Conservation (phyloP, 2,797 vertebrate genomes). For the Streptopelia turtur region DNA sequence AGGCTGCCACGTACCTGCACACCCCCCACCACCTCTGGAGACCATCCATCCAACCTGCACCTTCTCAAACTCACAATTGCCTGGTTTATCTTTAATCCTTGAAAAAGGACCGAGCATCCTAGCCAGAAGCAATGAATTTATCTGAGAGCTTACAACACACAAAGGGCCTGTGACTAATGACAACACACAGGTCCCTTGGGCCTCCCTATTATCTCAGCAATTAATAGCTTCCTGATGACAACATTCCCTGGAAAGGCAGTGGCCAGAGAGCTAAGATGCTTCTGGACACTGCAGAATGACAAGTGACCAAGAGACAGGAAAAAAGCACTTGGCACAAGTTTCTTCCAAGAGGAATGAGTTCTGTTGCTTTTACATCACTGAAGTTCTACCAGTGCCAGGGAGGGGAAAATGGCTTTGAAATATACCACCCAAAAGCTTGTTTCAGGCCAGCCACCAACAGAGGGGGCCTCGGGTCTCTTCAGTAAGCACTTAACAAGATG, state of each 20-base stretch:
- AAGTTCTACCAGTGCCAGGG: neutral
- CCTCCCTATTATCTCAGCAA: neutral
- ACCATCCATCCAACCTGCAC: neutral
- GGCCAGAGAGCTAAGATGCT: neutral
- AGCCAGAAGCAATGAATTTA: neutral
- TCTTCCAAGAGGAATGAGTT: neutral
- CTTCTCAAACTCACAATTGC: neutral
- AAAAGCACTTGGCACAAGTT: neutral
- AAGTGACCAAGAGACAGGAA: neutral
- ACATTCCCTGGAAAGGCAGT: neutral
- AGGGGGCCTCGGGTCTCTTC: neutral
- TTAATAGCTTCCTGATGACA: neutral
- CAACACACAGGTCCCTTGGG: neutral
- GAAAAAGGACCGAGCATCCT: neutral
- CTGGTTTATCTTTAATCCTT: neutral
- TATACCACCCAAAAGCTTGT: neutral
- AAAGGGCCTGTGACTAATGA: neutral
- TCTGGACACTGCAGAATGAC: neutral
- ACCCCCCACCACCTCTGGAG: neutral
- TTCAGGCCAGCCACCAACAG: neutral
- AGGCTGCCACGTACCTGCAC: accelerated
- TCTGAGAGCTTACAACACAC: neutral
- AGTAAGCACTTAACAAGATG: neutral
- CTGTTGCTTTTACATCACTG: neutral
- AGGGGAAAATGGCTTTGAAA: neutral